These are phyloP conservation scores for Theristicus caerulescens DNA, from an alignment of 2,113 vertebrate species.

Conservation along the genomic window DNA sequence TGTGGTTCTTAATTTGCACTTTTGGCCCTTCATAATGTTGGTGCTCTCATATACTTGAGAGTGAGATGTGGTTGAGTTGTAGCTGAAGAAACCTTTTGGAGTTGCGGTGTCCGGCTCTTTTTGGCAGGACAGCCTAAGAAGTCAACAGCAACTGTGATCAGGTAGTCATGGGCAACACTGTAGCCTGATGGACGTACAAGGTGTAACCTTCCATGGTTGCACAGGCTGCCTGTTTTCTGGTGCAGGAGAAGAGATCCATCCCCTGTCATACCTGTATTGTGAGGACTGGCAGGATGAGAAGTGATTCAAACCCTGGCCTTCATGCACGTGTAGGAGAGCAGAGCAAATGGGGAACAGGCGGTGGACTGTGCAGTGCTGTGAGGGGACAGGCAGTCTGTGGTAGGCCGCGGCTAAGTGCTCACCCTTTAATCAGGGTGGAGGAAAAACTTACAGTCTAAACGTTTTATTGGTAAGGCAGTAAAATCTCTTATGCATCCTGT, in stretches of 20 bases:
- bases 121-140: background rate
- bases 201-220: background rate
- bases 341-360: fast-evolving
- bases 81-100: background rate
- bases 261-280: too few species aligned
- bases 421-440: background rate
- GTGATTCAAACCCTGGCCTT: background rate
- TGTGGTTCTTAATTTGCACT: background rate
- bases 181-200: fast-evolving
- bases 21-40: background rate
- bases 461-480: background rate
- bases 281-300: background rate
- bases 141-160: background rate
- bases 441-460: background rate
- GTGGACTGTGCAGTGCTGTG: background rate
- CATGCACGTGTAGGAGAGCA: background rate
- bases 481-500: background rate
- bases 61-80: background rate
- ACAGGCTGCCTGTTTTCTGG: background rate
- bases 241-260: background rate
- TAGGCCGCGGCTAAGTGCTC: background rate
- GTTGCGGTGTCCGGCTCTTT: background rate
- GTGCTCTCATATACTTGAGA: background rate
- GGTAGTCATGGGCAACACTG: fast-evolving
- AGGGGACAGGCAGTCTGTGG: background rate